Conservation (phyloP, 2,797 vertebrate species). For the Mormyrus hasselquistii region DNA sequence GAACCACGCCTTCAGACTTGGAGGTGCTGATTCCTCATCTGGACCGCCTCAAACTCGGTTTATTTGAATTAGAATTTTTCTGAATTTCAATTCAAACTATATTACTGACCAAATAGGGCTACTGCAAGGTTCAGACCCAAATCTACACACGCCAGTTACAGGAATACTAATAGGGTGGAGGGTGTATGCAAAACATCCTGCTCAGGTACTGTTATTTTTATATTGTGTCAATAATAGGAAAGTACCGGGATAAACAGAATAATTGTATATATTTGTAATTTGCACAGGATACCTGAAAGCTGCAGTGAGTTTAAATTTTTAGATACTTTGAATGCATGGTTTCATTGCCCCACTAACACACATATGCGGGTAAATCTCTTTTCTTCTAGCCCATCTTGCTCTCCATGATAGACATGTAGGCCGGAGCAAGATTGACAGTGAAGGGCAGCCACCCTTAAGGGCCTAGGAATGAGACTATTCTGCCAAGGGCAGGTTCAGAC, state of each 20-base stretch:
- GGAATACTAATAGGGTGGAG: neutral
- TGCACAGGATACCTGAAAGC: neutral
- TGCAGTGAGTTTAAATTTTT: neutral
- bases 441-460: neutral
- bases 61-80: neutral
- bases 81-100: neutral
- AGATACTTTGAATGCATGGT: neutral
- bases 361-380: neutral
- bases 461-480: neutral
- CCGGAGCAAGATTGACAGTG: neutral
- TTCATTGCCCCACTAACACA: neutral
- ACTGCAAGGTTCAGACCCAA: neutral
- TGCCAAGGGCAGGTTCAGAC: neutral
- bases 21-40: neutral
- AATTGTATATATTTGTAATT: neutral
- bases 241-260: neutral
- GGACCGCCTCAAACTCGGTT: neutral
- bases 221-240: neutral
- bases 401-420: neutral
- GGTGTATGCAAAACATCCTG: neutral
- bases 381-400: neutral
- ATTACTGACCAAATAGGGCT: neutral
- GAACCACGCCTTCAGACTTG: neutral
- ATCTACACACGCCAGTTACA: neutral
- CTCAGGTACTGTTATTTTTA: neutral